Percentiles rank a stretch among this genome's conserved stretches.
Conservation (phyloP, 1,140 invertebrate species). For the Drosophila pseudoobscura region DNA sequence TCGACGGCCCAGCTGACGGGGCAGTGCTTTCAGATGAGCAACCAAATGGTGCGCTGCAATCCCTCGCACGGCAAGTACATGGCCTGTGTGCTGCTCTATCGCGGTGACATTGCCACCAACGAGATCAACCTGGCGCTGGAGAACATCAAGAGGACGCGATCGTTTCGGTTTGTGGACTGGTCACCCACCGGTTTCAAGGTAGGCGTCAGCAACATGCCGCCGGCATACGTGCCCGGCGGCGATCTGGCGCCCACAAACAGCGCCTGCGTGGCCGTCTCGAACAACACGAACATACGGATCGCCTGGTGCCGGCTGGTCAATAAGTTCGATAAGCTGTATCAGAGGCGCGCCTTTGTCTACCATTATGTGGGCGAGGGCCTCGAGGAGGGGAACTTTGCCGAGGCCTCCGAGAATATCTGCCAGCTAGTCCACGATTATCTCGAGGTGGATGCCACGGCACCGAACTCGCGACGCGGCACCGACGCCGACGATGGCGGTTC, state of each 20-base stretch:
- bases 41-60: constrained; percentile 87
- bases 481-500: constrained; percentile 3
- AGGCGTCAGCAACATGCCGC: constrained; percentile 88
- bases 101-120: constrained; percentile 88
- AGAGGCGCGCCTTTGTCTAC: constrained; percentile 75
- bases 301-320: constrained; percentile 73
- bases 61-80: constrained; percentile 85
- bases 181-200: constrained; percentile 89
- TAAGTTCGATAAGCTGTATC: constrained; percentile 74
- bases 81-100: constrained; percentile 87
- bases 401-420: constrained; percentile 88
- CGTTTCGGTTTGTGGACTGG: constrained; percentile 89
- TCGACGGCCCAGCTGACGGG: constrained; percentile 83
- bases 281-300: constrained; percentile 84
- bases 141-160: constrained; percentile 87
- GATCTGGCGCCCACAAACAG: constrained; percentile 87
- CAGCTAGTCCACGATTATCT: constrained; percentile 86
- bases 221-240: constrained; percentile 88
- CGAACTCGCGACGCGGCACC: constrained; percentile 30
- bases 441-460: constrained; percentile 83
- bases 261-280: constrained; percentile 74
- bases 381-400: constrained; percentile 86
- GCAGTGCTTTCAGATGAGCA: constrained; percentile 68
- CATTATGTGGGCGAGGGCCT: constrained; percentile 88
- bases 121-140: constrained; percentile 89